Evolutionary conservation across 1,140 invertebrate species (phyloP).

Genomic region (Tribolium madens): DNA sequence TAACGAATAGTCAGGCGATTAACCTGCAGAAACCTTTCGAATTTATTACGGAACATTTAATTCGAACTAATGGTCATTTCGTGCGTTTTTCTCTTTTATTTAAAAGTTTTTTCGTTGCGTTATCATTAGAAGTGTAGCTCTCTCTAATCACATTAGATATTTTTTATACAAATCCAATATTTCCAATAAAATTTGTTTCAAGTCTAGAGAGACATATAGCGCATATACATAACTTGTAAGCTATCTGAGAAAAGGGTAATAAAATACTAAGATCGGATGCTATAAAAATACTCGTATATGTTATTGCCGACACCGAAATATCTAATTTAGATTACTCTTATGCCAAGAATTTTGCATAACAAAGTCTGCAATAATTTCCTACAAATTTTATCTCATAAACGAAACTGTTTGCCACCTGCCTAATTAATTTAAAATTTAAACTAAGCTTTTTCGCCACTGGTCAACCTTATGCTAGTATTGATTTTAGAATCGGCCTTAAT

Average conservation of each 20-base stretch:
- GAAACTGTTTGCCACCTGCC: too few relatives aligned
- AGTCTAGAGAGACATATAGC: not conserved
- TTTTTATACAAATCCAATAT: not conserved
- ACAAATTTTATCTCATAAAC: too few relatives aligned
- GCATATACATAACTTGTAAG: not conserved
- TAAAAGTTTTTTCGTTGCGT: not conserved
- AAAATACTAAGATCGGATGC: not conserved
- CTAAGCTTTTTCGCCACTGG: not conserved
- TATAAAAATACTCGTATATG: not conserved
- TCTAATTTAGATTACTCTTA: not conserved
- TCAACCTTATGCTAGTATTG: not conserved
- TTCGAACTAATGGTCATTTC: conserved; percentile 6
- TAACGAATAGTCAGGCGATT: not conserved
- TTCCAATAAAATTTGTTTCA: not conserved
- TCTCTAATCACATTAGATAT: not conserved
- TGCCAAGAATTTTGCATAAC: too few relatives aligned
- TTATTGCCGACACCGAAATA: not conserved
- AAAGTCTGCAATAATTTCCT: too few relatives aligned
- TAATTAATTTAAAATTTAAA: too few relatives aligned
- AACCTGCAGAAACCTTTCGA: not conserved
- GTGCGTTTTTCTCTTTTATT: not conserved
- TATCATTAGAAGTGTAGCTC: not conserved
- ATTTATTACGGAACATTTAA: conserved; percentile 23
- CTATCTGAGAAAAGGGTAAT: not conserved
- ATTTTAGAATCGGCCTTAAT: not conserved